Base-by-base conservation (phyloP, 2,113 vertebrate species). In the Chamaea fasciata region DNA sequence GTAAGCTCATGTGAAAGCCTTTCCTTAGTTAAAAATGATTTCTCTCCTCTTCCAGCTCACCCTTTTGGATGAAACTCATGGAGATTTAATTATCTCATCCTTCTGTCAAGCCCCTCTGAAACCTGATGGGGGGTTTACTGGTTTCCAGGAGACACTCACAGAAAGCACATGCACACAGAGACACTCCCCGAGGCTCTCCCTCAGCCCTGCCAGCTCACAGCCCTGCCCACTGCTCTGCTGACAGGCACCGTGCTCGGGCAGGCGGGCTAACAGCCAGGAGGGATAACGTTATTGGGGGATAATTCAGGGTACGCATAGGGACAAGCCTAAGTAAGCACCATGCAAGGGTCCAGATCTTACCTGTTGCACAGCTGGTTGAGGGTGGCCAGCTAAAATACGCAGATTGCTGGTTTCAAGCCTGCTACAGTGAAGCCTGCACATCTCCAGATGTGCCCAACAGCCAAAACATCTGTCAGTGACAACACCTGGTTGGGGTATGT, bases 61-160 rank as follows among this genome's bases (percentile, higher is more conserved):
- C 27, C 47, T 85, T 92, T 62, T 33, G 70, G 55, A 83, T 37
- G 49, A 86, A 92, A 86, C 31, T 69, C 4, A 0, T 24, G 26
- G 55, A 90, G 37, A 92, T 6, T 57, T 83, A 94, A 92, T 94
- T 94, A 92, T 77, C 67, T 85, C 53, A n/a, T 62, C 86, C 79
- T 89, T 85, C 83, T 80, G 75, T 64, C 75, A 86, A 87, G 44
- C 57, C 67, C 47, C 49, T 80, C 44, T 89, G 86, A 90, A 81
- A 86, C 71, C 49, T 21, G 28, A 75, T 65, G 63, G 65, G 63
- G 62, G 89, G 23, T 80, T 90, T 79, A 22, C 30, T 2, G 13
- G 37, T 90, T 88, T 94, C 90, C 89, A 88, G 83, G 75, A 73
- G 83, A 76, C 78, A 20, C 50, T 91, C 39, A 15, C 10, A 85